phyloP scores from a whole-genome alignment of 2,888 invertebrate species.

The Pyrochroa serraticornis region DNA sequence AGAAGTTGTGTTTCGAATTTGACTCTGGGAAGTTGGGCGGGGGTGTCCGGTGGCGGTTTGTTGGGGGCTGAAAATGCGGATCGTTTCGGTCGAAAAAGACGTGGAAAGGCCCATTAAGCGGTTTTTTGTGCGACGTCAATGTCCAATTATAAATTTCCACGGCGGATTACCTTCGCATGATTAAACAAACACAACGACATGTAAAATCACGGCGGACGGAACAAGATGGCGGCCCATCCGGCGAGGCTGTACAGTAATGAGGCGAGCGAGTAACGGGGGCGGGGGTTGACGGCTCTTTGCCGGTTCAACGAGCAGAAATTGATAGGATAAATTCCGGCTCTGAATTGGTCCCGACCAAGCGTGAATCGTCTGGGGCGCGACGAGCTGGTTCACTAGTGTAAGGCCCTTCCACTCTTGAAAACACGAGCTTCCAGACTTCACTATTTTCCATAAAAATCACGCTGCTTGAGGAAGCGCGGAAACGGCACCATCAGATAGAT shows the following conservation, averaged over 20 bases:
- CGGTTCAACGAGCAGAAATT: conserved; percentile 68
- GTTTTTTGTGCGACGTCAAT: conserved; percentile 33
- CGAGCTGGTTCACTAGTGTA: conserved; percentile 6
- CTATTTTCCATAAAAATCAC: too few relatives aligned
- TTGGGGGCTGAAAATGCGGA: not conserved
- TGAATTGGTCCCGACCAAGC: conserved; percentile 66
- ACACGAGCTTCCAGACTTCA: too few relatives aligned
- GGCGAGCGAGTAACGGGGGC: conserved; percentile 32
- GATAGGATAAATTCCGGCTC: conserved; percentile 69
- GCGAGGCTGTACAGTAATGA: conserved; percentile 43
- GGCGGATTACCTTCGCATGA: conserved; percentile 51
- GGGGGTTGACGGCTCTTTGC: conserved; percentile 59
- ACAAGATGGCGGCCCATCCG: conserved; percentile 56
- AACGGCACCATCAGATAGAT: too few relatives aligned
- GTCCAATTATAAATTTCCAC: conserved; percentile 55
- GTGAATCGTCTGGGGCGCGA: conserved; percentile 56
- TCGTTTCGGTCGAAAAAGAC: not conserved
- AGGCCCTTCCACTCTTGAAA: too few relatives aligned
- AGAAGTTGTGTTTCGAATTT: too few relatives aligned
- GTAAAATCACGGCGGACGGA: conserved; percentile 55
- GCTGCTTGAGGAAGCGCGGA: not conserved
- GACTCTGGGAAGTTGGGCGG: too few relatives aligned
- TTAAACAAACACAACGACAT: conserved; percentile 57
- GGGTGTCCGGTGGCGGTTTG: too few relatives aligned
- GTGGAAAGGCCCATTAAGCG: conserved; percentile 19